These are phyloP conservation scores for Ormia ochracea DNA, from an alignment of 2,888 invertebrate genomes.

Conservation along the genomic window DNA sequence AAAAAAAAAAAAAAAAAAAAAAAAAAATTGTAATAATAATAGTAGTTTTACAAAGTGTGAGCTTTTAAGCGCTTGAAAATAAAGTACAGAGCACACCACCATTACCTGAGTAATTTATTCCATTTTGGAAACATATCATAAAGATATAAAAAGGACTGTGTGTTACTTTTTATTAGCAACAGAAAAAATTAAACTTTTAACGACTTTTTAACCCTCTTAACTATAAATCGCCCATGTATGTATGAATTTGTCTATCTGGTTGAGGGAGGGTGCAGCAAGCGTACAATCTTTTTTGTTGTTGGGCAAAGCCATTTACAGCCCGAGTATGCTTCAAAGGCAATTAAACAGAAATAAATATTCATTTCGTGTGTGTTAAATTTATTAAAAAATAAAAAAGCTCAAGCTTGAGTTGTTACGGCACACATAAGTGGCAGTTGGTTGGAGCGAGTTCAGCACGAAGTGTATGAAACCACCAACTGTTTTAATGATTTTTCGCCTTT, in stretches of 20 bases:
- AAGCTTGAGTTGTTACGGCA: neutral
- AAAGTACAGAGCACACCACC: neutral
- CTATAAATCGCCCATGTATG: conserved; percentile 7
- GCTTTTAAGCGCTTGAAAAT: too few relatives aligned
- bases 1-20: too few relatives aligned
- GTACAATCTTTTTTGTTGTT: neutral
- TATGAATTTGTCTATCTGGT: neutral
- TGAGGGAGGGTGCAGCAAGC: neutral
- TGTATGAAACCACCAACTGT: conserved; percentile 50
- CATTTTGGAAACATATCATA: neutral
- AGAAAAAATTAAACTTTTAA: conserved; percentile 20
- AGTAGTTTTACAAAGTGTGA: too few relatives aligned
- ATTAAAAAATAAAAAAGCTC: neutral
- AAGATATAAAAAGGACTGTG: neutral
- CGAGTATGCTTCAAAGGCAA: conserved; percentile 38
- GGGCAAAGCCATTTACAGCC: neutral
- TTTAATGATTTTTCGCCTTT: conserved; percentile 51
- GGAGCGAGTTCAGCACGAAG: neutral
- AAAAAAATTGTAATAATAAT: too few relatives aligned
- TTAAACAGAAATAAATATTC: conserved; percentile 45
- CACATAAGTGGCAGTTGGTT: too few relatives aligned
- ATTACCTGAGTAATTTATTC: conserved; percentile 6
- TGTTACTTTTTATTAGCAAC: conserved; percentile 8
- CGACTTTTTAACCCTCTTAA: conserved; percentile 34
- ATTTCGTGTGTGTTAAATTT: neutral